These are phyloP conservation scores for Ascidia mentula DNA, from an alignment of 23 tunicate genomes.

Conservation along the genomic window DNA sequence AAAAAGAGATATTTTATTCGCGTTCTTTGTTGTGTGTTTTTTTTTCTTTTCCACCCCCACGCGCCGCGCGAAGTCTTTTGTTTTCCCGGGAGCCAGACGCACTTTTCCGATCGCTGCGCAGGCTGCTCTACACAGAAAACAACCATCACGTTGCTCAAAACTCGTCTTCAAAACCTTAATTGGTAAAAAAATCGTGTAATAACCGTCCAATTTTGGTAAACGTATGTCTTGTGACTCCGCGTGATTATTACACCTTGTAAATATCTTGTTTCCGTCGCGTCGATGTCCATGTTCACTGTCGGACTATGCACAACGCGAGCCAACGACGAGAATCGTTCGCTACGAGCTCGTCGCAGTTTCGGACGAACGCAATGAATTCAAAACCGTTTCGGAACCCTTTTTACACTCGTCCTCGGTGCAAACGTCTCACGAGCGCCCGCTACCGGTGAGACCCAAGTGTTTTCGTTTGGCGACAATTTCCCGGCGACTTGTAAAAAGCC, in stretches of 20 bases:
- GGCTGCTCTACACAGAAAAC: neutral
- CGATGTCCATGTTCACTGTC: neutral
- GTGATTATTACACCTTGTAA: neutral
- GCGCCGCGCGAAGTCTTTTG: neutral
- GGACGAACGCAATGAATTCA: neutral
- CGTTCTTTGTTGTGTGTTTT: neutral
- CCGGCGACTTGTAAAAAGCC: slow-evolving; percentile 2
- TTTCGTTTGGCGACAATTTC: neutral
- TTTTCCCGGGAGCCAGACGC: neutral
- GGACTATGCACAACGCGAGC: neutral
- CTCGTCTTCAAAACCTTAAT: neutral
- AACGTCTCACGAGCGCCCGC: neutral
- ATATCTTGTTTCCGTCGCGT: neutral
- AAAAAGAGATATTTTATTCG: slow-evolving; percentile 1
- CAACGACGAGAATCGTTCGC: neutral
- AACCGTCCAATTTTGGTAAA: too few species aligned
- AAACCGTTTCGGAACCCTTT: neutral
- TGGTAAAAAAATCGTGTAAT: too few species aligned
- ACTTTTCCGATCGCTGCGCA: slow-evolving; percentile 1
- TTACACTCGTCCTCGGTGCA: neutral
- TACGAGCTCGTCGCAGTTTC: neutral
- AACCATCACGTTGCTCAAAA: neutral
- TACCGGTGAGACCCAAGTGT: neutral
- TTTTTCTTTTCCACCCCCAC: neutral
- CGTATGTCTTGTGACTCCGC: too few species aligned